A percentile compares a stretch with the other conserved stretches of the same genome.
These are phyloP conservation scores for Orussus abietinus DNA, from an alignment of 1,140 invertebrate genomes.

Conservation along the genomic window DNA sequence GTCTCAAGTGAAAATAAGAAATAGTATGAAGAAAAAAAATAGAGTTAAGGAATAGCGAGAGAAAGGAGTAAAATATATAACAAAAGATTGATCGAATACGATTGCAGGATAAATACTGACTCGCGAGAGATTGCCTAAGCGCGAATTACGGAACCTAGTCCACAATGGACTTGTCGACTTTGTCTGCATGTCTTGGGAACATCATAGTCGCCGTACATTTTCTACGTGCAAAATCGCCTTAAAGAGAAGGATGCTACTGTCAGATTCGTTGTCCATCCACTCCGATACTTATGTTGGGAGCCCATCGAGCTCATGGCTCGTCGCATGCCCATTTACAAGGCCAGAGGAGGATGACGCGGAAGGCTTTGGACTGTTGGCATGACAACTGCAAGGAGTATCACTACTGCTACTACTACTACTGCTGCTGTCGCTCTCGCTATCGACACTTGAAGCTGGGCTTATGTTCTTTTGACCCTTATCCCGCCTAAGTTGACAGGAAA, in stretches of 20 bases:
- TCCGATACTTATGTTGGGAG: constrained; percentile 29
- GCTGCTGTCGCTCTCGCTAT: constrained; percentile 46
- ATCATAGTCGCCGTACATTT: not conserved
- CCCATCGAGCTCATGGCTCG: constrained; percentile 23
- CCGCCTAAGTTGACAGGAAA: constrained; percentile 21
- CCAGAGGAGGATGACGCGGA: constrained; percentile 11
- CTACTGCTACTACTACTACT: constrained; percentile 11
- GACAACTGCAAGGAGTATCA: not conserved
- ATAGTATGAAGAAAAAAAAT: too few species aligned
- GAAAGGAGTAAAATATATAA: not conserved
- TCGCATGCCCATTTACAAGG: constrained; percentile 25
- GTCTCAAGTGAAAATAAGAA: too few species aligned
- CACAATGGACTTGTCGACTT: not conserved
- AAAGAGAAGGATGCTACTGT: not conserved
- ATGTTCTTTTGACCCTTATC: constrained; percentile 20
- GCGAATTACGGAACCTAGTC: too few species aligned
- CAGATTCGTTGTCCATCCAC: not conserved
- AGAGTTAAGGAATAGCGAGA: too few species aligned
- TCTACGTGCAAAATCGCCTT: not conserved
- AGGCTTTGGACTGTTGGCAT: constrained; percentile 12
- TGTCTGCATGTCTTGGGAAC: not conserved
- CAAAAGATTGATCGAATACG: not conserved
- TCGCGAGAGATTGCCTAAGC: not conserved
- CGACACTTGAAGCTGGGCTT: constrained; percentile 28
- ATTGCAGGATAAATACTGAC: not conserved